Evolutionary conservation across 1,140 invertebrate species (phyloP), one percentile per base, ranked within the genome.

Genomic region (Tigriopus japonicus): DNA sequence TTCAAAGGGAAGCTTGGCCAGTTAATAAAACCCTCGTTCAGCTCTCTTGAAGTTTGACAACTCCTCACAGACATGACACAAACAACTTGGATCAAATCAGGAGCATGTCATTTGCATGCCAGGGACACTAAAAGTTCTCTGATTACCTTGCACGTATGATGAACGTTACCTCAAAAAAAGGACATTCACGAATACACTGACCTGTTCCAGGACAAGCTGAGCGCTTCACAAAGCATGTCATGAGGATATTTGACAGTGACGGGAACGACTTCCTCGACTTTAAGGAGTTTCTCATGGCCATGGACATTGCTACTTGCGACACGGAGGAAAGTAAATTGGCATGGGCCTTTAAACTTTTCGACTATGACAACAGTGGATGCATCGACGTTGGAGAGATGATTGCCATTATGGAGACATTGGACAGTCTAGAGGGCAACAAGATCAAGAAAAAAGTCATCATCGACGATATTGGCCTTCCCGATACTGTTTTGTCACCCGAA

Each of bases 231-330:
- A 55, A 53, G 41, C 49, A 60, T 23, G 19, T 61, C 15, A 35
- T 61, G 49, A 12, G 59, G 23, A 17, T 54, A 28, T 61, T 61
- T 40, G 59, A 61, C 35, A 21, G 49, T n/a, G 59, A 61, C 53
- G 59, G 59, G 13, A 61, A 61, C 15, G 52, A 41, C 45, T 61
- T 61, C 28, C 24, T 61, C 10, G 35, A 61, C 42, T 61, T 61
- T 54, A 61, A 61, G 24, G 59, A 61, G 23, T 61, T 61, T 42
- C 43, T 61, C 15, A 24, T 61, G 14, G 59, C 59, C 51, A 52
- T 61, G 28, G 59, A 61, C 23, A 54, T 61, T 15, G 28, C 52
- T 3, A 61, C 15, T 24, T 40, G 43, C 40, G 21, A 54, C n/a
- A 56, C 49, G 17, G 42, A 23, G 14, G 45, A 61, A 23, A 52